Evolutionary conservation across 64 coral and sea anemone species (phyloP), one percentile per base, ranked within the genome.

Genomic region (Trachythela sp.): DNA sequence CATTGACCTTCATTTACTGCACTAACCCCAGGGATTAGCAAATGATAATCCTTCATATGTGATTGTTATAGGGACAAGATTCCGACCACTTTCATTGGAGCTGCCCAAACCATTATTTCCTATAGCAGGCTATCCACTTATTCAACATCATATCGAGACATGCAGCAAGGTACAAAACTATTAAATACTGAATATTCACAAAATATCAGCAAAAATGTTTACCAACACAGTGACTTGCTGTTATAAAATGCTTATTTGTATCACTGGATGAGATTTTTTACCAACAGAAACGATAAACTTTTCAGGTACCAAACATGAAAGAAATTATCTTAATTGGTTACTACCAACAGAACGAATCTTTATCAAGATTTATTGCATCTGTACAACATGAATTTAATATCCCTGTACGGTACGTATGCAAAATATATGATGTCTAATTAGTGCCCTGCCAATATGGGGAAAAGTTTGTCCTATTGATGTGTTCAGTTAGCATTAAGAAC

Each of bases 141-240:
- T 99, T 37, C 94, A 99, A 9, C 96, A 99, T 36, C 96, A 99
- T 36, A 99, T 99, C 13, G 96, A 99, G 91, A 91, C 96, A 49
- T 99, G 96, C 72, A 89, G 38, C 64, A 94, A 99, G 96, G 96
- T 95, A 75, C n/a, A n/a, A n/a, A n/a, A n/a, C n/a, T n/a, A n/a
- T n/a, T n/a, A n/a, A n/a, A n/a, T n/a, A n/a, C n/a, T n/a, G n/a
- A n/a, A n/a, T n/a, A n/a, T n/a, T n/a, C n/a, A n/a, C n/a, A n/a
- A n/a, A n/a, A n/a, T n/a, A n/a, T n/a, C n/a, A n/a, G n/a, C n/a
- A n/a, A n/a, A n/a, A n/a, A n/a, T n/a, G n/a, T n/a, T n/a, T n/a
- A n/a, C n/a, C n/a, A n/a, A n/a, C n/a, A n/a, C n/a, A n/a, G n/a
- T n/a, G n/a, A n/a, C n/a, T n/a, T n/a, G n/a, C n/a, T n/a, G n/a